Base-by-base conservation (phyloP, 1,140 invertebrate genomes). In the Catajapyx aquilonaris region DNA sequence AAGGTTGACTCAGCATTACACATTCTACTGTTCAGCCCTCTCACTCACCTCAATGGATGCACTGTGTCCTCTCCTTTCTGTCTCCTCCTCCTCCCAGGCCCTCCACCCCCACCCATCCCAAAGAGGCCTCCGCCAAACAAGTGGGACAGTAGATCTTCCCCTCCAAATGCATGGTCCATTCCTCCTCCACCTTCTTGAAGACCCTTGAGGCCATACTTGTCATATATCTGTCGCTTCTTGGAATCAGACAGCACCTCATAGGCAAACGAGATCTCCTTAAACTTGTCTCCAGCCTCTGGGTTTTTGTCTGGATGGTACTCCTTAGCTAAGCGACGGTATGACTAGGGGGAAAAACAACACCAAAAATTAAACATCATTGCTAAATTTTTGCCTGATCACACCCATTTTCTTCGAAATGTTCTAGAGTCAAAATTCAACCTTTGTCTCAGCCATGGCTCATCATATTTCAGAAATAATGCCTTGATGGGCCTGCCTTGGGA, bases 261-360 rank as follows among this genome's bases (percentile, higher is more conserved):
- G 4, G 81, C 83, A 54, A 75, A 81, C 38, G 78, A 80, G 46
- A 86, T 86, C 63, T 86, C 80, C 53, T 86, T 87, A 50, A 87
- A 85, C 59, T 74, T 77, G 44, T 84, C 79, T 31, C 76, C 81
- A 39, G 76, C 73, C 43, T 73, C 70, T 17, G 75, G 75, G 56
- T 86, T 86, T 52, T 85, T 86, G 48, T 86, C 81, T 16, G 81
- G 81, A 61, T 86, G 81, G 54, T 71, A 85, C 63, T 85, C 77
- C 59, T 81, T 84, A 4, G 81, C 81, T 45, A 86, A 55, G 57
- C 79, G 80, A 39, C 77, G 66, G 56, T 86, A 86, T 45, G 71
- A 73, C 79, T 85, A 50, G 54, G 60, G 46, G 63, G 45, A 37
- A 44, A 45, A 47, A 33, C 15, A 33, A 32, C 15, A 31, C 11